Evolutionary conservation across 2,113 vertebrate genomes (phyloP), one percentile per base, ranked within the genome.

Genomic region (Salvelinus alpinus): DNA sequence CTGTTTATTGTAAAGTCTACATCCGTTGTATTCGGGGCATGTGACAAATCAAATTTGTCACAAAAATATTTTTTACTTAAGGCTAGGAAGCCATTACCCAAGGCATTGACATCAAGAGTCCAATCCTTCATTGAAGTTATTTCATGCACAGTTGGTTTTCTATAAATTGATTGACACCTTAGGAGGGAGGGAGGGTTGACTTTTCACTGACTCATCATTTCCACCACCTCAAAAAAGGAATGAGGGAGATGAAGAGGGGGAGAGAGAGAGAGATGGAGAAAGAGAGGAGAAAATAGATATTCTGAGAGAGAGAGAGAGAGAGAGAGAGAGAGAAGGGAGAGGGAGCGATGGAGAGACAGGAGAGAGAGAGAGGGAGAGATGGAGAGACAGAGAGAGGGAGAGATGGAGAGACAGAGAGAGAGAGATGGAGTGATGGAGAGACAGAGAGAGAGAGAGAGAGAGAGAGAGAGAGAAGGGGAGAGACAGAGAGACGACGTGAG

Each of bases 131-230:
- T 89, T 78, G 92, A 91, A 85, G 90, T 95, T 94, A 95, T 97
- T 96, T 96, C 95, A 96, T 94, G 94, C 92, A 86, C 88, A 95
- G 94, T 95, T 96, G 96, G 94, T 94, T 95, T 93, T 94, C 92
- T 94, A 88, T 92, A 94, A 95, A 93, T 95, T 96, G 96, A 97
- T 94, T 96, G 95, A 96, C 95, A 95, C 93, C 93, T 96, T 91
- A 84, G 92, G 89, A 6, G 7, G 34, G 8, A 9, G 34, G 34
- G 34, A 6, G 5, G 0, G 34, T 34, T 34, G 34, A 34, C 34
- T 34, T 34, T 34, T 34, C 92, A 94, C 91, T 77, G 84, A 93
- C 93, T 91, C 93, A 93, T 94, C 95, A 94, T 93, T 96, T 94
- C 95, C 85, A 89, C 86, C 78, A 90, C 92, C 88, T 88, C 79